A percentile compares a stretch with the other conserved stretches of the same genome.
Conservation (phyloP, 2,113 vertebrate genomes). For the Antechinus flavipes region DNA sequence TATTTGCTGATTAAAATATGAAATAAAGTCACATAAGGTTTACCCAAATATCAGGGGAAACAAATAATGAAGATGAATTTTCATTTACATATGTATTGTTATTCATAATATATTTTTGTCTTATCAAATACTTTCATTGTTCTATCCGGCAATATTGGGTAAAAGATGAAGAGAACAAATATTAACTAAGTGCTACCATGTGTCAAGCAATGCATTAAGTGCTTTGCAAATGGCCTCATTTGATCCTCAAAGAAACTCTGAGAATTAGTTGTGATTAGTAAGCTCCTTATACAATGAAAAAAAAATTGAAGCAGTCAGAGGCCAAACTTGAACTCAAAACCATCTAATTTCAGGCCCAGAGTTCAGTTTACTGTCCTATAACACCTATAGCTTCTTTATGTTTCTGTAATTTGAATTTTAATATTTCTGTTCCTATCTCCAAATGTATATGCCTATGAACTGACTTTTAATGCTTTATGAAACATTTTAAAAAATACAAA, state of each 20-base stretch:
- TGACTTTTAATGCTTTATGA: background rate
- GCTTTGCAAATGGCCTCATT: background rate
- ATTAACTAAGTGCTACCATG: background rate
- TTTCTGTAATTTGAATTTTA: background rate
- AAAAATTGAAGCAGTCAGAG: background rate
- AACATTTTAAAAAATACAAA: background rate
- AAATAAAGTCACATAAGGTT: slow-evolving; percentile 30
- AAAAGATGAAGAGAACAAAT: background rate
- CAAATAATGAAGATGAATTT: background rate
- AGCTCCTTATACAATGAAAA: background rate
- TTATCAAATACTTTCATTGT: background rate
- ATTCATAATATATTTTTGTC: background rate
- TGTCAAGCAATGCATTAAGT: background rate
- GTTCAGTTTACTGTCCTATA: background rate
- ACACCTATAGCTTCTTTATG: background rate
- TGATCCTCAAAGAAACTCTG: background rate
- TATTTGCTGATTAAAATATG: slow-evolving; percentile 30
- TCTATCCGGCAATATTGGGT: background rate
- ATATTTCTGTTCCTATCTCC: background rate
- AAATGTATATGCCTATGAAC: background rate
- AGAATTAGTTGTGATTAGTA: background rate
- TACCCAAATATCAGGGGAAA: background rate
- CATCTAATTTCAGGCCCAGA: background rate
- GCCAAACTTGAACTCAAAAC: background rate
- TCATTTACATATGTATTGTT: background rate